Conservation (phyloP, 2,888 invertebrate genomes). For the Drosophila nr. medialis region DNA sequence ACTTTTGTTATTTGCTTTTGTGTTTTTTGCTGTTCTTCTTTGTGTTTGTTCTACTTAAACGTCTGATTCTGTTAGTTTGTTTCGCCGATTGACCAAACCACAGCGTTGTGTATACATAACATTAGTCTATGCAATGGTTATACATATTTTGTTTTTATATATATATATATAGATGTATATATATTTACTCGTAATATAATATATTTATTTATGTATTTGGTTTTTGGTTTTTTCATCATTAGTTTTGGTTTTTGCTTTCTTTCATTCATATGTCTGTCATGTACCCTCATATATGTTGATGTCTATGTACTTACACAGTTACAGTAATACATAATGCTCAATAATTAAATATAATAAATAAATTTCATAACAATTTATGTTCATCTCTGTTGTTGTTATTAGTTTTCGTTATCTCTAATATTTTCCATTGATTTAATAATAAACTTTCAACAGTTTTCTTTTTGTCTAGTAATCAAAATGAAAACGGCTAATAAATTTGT, state of each 20-base stretch:
- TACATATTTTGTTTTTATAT: constrained; percentile 58
- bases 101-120: constrained; percentile 66
- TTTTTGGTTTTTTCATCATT: constrained; percentile 31
- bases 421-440: constrained; percentile 63
- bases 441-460: constrained; percentile 54
- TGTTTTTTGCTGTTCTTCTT: constrained; percentile 42
- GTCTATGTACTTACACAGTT: constrained; percentile 72
- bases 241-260: constrained; percentile 25
- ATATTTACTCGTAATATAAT: constrained; percentile 50
- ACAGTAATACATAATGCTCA: constrained; percentile 57
- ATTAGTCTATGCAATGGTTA: constrained; percentile 73
- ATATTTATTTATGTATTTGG: constrained; percentile 45
- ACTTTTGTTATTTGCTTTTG: constrained; percentile 83
- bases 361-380: constrained; percentile 82
- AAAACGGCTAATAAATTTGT: constrained; percentile 9
- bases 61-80: constrained; percentile 49
- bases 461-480: constrained; percentile 20
- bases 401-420: constrained; percentile 45
- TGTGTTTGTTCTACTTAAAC: constrained; percentile 60
- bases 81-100: constrained; percentile 41
- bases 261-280: constrained; percentile 49
- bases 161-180: constrained; percentile 26
- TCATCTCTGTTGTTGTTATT: constrained; percentile 50
- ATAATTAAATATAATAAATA: constrained; percentile 75
- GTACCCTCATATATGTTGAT: constrained; percentile 45